These are phyloP conservation scores for Leptinotarsa undecemlineata DNA, from an alignment of 1,140 invertebrate species.

Conservation along the genomic window DNA sequence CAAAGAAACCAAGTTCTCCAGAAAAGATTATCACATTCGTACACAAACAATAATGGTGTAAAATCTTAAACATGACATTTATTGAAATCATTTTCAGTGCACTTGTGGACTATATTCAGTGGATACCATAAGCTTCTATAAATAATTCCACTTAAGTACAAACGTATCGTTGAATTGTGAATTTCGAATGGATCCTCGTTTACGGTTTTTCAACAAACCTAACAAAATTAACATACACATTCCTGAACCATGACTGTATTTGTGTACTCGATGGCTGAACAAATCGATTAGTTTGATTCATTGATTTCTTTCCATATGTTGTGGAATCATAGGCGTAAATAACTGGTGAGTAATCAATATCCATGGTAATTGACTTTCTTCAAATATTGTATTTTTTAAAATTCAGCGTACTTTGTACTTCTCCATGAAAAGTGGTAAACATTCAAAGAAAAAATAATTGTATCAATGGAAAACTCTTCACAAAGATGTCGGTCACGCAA, in stretches of 20 bases:
- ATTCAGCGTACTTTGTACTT: background rate
- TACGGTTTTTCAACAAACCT: constrained; percentile 3
- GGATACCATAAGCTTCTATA: background rate
- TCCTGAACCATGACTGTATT: background rate
- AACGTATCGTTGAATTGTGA: background rate
- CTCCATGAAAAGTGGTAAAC: background rate
- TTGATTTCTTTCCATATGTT: background rate
- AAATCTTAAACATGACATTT: background rate
- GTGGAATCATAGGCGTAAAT: background rate
- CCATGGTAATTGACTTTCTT: too few relatives aligned
- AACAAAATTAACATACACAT: constrained; percentile 4
- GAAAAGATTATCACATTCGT: too few relatives aligned
- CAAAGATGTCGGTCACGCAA: too few relatives aligned
- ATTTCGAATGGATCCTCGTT: background rate
- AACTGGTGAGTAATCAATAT: background rate
- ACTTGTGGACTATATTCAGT: too few relatives aligned
- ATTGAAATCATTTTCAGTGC: background rate
- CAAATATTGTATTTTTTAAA: too few relatives aligned
- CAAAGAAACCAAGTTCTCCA: too few relatives aligned
- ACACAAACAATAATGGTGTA: too few relatives aligned
- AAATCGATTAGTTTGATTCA: background rate
- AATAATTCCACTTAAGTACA: background rate
- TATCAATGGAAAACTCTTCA: too few relatives aligned
- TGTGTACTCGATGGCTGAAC: background rate
- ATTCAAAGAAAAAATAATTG: background rate